Evolutionary conservation across 2,888 invertebrate genomes (phyloP).

Genomic region (Aporophyla nigra): DNA sequence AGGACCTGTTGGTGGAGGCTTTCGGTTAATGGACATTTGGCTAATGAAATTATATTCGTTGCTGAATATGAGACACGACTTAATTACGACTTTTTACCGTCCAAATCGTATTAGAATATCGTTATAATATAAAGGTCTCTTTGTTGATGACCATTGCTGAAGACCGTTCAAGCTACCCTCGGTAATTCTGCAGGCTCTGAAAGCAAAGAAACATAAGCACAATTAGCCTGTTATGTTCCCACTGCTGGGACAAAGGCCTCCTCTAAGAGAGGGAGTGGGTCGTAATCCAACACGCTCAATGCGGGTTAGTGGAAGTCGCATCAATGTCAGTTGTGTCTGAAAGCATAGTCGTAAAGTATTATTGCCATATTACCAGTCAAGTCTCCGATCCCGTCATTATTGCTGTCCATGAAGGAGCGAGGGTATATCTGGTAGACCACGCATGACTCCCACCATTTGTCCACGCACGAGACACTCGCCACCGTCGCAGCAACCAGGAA

Average conservation of each 20-base stretch:
- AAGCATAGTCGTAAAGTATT: not conserved
- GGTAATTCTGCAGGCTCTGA: not conserved
- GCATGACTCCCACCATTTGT: slow-evolving; percentile 94
- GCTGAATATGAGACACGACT: not conserved
- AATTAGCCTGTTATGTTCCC: not conserved
- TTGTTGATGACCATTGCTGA: not conserved
- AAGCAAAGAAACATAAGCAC: no score
- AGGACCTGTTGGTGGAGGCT: not conserved
- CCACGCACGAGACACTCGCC: slow-evolving; percentile 36
- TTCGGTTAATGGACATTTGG: not conserved
- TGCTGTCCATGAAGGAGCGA: slow-evolving; percentile 93
- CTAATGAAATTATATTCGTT: no score
- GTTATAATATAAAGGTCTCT: not conserved
- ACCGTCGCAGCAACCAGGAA: slow-evolving; percentile 30
- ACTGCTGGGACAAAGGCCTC: not conserved
- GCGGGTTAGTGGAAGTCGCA: not conserved
- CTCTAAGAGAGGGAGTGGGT: not conserved
- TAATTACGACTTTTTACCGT: not conserved
- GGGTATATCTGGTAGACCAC: slow-evolving; percentile 95
- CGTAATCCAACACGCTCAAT: not conserved
- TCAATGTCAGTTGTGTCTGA: not conserved
- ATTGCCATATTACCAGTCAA: not conserved
- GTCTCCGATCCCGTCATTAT: slow-evolving; percentile 94
- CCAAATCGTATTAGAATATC: not conserved
- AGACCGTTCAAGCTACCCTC: not conserved